Percentiles rank a stretch among this genome's conserved stretches.
phyloP scores from a whole-genome alignment of 1,140 invertebrate species.

The Camponotus floridanus region DNA sequence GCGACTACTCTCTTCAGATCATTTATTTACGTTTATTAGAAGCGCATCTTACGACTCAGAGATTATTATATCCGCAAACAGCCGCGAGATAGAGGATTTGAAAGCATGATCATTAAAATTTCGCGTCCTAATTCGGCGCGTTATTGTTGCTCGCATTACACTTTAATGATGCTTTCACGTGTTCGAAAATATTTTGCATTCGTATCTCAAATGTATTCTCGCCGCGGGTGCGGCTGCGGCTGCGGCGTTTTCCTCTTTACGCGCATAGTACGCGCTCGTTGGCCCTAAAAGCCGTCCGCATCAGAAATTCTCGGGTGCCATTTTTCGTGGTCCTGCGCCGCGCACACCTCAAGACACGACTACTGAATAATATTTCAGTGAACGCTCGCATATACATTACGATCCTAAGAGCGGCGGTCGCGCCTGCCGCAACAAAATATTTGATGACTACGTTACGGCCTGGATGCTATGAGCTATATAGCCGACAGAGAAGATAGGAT shows the following conservation, averaged over 20 bases:
- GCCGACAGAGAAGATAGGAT: background rate
- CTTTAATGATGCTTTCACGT: conserved; percentile 44
- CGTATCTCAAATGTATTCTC: conserved; percentile 50
- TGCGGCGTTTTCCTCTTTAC: conserved; percentile 29
- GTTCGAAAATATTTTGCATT: conserved; percentile 48
- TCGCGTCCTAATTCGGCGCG: background rate
- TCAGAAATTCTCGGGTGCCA: conserved; percentile 60
- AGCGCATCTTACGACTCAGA: conserved; percentile 22
- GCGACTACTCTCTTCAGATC: background rate
- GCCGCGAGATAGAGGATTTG: background rate
- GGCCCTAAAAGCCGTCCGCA: conserved; percentile 62
- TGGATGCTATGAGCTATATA: conserved; percentile 40
- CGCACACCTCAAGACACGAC: conserved; percentile 49
- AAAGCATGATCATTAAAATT: conserved; percentile 44
- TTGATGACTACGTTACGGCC: conserved; percentile 54
- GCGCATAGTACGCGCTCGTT: conserved; percentile 15
- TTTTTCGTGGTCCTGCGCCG: conserved; percentile 51
- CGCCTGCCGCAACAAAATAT: conserved; percentile 60
- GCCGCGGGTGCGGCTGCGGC: background rate
- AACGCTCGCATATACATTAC: conserved; percentile 69
- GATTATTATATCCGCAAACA: conserved; percentile 1
- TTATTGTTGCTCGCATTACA: conserved; percentile 39
- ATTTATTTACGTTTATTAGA: conserved; percentile 40
- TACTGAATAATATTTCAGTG: conserved; percentile 66
- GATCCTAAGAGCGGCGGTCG: conserved; percentile 70